Base-by-base conservation (phyloP, 2,797 vertebrate species). In the Nyctalus aviator region DNA sequence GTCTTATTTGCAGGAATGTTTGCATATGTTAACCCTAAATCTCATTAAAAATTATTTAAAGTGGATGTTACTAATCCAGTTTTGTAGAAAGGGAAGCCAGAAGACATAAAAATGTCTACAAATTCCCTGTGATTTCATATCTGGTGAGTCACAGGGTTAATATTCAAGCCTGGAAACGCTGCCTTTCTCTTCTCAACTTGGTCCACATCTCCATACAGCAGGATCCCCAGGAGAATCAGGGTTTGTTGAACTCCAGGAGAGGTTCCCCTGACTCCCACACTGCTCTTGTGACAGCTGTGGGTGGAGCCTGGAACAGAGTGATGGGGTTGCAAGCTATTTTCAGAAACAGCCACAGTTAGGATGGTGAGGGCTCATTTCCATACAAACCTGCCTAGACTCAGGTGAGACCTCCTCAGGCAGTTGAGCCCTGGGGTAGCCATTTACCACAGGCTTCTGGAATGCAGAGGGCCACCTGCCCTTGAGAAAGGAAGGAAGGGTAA, bases 1-100 rank as follows among this genome's bases (percentile, higher is more conserved):
- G 18, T 15, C 68, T 66, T 91, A 73, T 91, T 94, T 96, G 57
- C 35, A 88, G 89, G 20, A 59, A 77, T 89, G 77, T 89, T 93
- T 93, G 17, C 76, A 18, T 76, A 53, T 35, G 17, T n/a, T 71
- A 55, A 78, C 17, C n/a, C 50, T 71, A 53, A 78, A 84, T 84
- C 30, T 81, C 53, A 81, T 44, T 44, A 17, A 66, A 90, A 81
- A 44, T 78, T 76, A 27, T 87, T 90, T n/a, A 41, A 59, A 87
- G 25, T 48, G 7, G 14, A 25, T 76, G 21, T 81, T 90, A 88
- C 12, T 62, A 59, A 30, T 75, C 35, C 20, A 4, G 50, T 84
- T 88, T 91, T 91, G 41, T 77, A 41, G 53, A 69, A 77, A 44
- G 59, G 62, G 32, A 91, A 91, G 57, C n/a, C 7, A 4, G 57